Evolutionary conservation across 1,140 invertebrate genomes (phyloP), one percentile per base, ranked within the genome.

Genomic region (Cherax quadricarinatus): DNA sequence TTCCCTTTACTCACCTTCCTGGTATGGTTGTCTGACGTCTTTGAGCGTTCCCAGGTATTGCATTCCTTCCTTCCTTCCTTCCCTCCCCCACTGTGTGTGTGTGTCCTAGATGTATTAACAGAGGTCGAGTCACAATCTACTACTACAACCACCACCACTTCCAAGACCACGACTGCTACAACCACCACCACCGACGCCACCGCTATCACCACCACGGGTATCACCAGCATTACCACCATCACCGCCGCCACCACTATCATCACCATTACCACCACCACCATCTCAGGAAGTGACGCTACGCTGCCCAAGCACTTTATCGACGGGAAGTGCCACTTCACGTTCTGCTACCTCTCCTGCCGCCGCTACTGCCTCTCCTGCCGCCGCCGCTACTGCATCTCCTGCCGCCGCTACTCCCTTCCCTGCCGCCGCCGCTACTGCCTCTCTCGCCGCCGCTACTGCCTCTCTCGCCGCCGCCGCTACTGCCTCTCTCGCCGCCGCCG

Each of bases 231-330:
- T 41, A 41, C 30, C 30, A 41, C 30, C 30, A 24, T 9, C 75
- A 79, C n/a, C 24, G 24, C 75, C 24, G 24, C 75, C 2, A 79
- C 4, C 75, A 81, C 79, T 48, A 49, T 48, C 79, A 81, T 4
- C 79, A 81, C 41, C 79, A 81, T 0, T 41, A 81, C 79, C 41
- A 81, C 41, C 79, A 48, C 24, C 79, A 81, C 9, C 41, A 81
- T 48, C 79, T 48, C 41, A 21, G 4, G 30, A 41, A 41, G 30
- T 41, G 30, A 41, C 30, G 30, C 30, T 41, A 41, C 30, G 30
- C 30, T 41, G 30, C 30, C 30, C 30, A 41, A 41, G 30, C 30
- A 41, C 30, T 41, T 41, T 41, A 41, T 41, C 30, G 30, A 41
- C 30, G 30, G 30, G 30, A 41, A 41, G 30, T 41, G 30, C 30